Base-by-base conservation (phyloP, 2,797 vertebrate species). In the Pantherophis vulpinus region DNA sequence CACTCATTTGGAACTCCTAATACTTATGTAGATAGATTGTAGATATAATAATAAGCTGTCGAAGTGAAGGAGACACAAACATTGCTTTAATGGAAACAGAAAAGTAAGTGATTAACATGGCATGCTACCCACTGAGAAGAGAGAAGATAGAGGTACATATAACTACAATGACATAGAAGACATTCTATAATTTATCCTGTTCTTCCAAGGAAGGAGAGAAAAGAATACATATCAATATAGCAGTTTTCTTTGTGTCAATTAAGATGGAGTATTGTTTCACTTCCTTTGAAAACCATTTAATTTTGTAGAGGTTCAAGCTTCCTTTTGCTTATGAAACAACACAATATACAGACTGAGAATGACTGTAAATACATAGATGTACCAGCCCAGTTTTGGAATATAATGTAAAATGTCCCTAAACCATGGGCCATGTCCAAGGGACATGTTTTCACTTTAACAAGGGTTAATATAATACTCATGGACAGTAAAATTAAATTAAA, bases 1-100 rank as follows among this genome's bases (percentile, higher is more conserved):
- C 90, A 95, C 37, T 96, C 25, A 91, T 97, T 97, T 95, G 94
- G 70, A 96, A 92, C 18, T 54, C 91, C 23, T 93, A 96, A 95
- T 86, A 94, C 94, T 97, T 97, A 96, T 2, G 51, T 92, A 97
- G 96, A 96, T 95, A 95, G 93, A 97, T 94, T 96, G 96, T 97
- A 97, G 94, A 94, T 93, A 95, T 96, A 97, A 97, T 96, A 95
- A 97, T 96, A 94, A 97, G 94, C 95, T 93, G 96, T 94, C 96
- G 95, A 96, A 97, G 94, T 93, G 94, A 97, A 91, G 95, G 94
- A 96, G 92, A 97, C 94, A 94, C 91, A 97, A 96, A 97, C 95
- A 97, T 97, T 97, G 97, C 86, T 95, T 59, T 97, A 98, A 98
- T 96, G 94, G 94, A 97, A 96, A 97, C 8, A 25, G 58, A 92